Evolutionary conservation across 2,113 vertebrate species (phyloP).

Genomic region (Argyrosomus japonicus): DNA sequence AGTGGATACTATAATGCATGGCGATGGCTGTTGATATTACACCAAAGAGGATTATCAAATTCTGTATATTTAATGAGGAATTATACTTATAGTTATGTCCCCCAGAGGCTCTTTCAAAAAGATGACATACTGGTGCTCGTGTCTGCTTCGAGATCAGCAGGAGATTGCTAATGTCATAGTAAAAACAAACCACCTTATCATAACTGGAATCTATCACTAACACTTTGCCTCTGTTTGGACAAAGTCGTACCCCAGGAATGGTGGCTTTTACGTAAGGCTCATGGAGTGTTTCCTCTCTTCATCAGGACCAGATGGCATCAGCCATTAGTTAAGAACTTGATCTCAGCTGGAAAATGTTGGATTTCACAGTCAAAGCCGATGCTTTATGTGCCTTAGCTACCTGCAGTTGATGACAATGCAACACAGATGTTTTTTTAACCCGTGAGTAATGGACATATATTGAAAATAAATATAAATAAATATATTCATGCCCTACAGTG

Average conservation of each 20-base stretch:
- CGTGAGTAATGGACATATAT: constrained; percentile 30
- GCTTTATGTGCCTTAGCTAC: constrained; percentile 55
- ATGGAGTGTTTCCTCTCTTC: constrained; percentile 69
- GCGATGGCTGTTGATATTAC: neutral
- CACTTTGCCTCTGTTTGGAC: constrained; percentile 67
- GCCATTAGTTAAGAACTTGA: constrained; percentile 75
- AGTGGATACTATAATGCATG: neutral
- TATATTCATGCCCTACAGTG: constrained; percentile 20
- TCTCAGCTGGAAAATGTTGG: constrained; percentile 67
- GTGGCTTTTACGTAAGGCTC: constrained; percentile 25
- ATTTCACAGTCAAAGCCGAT: constrained; percentile 64
- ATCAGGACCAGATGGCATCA: constrained; percentile 76
- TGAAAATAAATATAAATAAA: constrained; percentile 8
- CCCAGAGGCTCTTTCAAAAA: constrained; percentile 3
- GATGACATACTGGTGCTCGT: constrained; percentile 7
- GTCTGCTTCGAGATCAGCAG: constrained; percentile 47
- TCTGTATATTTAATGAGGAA: constrained; percentile 26
- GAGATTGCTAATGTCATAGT: constrained; percentile 57
- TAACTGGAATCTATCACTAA: constrained; percentile 62
- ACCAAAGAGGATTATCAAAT: constrained; percentile 5
- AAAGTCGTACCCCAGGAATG: constrained; percentile 35
- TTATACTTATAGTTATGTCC: neutral
- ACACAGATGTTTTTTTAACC: constrained; percentile 62
- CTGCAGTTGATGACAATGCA: constrained; percentile 61
- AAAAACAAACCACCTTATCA: constrained; percentile 64